Conservation (phyloP, 2,113 vertebrate species). For the Dasyurus viverrinus region DNA sequence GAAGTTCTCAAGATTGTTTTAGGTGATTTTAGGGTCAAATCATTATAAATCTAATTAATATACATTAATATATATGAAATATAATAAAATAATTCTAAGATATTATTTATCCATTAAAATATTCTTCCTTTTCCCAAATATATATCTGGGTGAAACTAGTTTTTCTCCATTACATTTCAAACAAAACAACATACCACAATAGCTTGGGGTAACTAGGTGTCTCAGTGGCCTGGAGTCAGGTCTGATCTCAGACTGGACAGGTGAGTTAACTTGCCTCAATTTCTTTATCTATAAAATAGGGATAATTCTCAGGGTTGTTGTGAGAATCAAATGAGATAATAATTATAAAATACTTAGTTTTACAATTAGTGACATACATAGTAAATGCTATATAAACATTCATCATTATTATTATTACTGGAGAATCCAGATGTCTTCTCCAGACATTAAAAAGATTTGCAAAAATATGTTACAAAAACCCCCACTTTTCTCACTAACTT, state of each 20-base stretch:
- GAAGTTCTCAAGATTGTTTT: background rate
- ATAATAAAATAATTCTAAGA: background rate
- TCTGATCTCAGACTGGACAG: background rate
- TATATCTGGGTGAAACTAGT: background rate
- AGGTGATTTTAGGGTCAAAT: background rate
- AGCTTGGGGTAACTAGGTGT: background rate
- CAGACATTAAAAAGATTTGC: background rate
- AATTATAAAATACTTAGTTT: background rate
- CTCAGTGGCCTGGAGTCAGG: background rate
- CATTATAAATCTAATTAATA: too few species aligned
- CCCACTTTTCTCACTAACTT: background rate
- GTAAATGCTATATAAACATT: background rate
- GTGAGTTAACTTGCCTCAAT: background rate
- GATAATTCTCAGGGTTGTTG: background rate
- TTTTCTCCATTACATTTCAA: background rate
- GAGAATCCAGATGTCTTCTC: background rate
- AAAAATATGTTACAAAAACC: background rate
- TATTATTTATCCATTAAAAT: background rate
- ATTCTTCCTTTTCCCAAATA: background rate
- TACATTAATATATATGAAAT: too few species aligned
- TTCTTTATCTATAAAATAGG: background rate
- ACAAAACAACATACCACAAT: background rate
- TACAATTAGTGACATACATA: background rate
- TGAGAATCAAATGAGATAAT: background rate
- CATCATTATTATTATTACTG: background rate